Conservation (phyloP, 2,113 vertebrate genomes). For the rabbit (Oryctolagus cuniculus) region mOryCun1.1 NC_091438.1:94676501-94677000, state of each 20-base stretch:
- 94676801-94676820: not conserved
- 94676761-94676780: slow-evolving; percentile 2
- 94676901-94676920: not conserved
- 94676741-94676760: slow-evolving; percentile 32
- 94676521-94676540: not conserved
- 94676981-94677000: slow-evolving; percentile 2
- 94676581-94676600: not conserved
- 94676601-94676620: slow-evolving; percentile 80
- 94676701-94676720: slow-evolving; percentile 20
- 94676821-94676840: not conserved
- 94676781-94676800: not conserved
- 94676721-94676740: slow-evolving; percentile 34
- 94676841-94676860: not conserved
- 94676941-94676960: slow-evolving; percentile 59
- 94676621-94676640: slow-evolving; percentile 60
- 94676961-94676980: not conserved
- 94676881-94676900: not conserved
- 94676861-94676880: no score
- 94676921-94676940: slow-evolving; percentile 22
- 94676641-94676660: not conserved
- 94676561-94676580: slow-evolving; percentile 36
- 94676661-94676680: not conserved
- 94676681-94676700: slow-evolving; percentile 24
- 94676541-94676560: not conserved
- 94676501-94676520: not conserved